Conservation (phyloP, 2,888 invertebrate species). For the Tricholauxania praeusta region DNA sequence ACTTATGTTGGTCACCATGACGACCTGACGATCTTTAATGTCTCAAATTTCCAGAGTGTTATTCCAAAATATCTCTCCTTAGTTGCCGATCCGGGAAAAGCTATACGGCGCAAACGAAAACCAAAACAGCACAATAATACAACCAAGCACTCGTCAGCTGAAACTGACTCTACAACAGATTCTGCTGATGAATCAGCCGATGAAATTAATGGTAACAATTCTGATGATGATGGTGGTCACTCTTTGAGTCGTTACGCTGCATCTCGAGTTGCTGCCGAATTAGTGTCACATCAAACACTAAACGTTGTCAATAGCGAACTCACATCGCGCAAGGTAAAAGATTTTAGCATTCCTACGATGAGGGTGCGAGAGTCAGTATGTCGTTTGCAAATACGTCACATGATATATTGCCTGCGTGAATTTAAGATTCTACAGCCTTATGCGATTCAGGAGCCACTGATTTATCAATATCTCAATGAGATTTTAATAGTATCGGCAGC, state of each 20-base stretch:
- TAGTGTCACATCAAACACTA: slow-evolving; percentile 60
- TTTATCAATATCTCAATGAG: slow-evolving; percentile 64
- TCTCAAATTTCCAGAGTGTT: slow-evolving; percentile 59
- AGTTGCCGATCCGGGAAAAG: slow-evolving; percentile 65
- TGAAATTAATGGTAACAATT: slow-evolving; percentile 48
- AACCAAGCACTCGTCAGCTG: slow-evolving; percentile 38
- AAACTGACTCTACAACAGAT: slow-evolving; percentile 57
- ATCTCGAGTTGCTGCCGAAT: slow-evolving; percentile 54
- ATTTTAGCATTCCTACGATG: slow-evolving; percentile 62
- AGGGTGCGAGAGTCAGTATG: slow-evolving; percentile 61
- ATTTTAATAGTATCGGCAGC: slow-evolving; percentile 63
- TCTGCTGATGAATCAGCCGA: slow-evolving; percentile 57
- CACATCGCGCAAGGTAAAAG: slow-evolving; percentile 59
- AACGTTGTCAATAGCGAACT: slow-evolving; percentile 60
- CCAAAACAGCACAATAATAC: slow-evolving; percentile 38
- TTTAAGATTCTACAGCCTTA: slow-evolving; percentile 62
- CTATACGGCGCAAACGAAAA: slow-evolving; percentile 54
- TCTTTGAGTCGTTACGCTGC: slow-evolving; percentile 55
- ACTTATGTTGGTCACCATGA: slow-evolving; percentile 64
- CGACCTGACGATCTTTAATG: slow-evolving; percentile 64
- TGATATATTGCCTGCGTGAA: slow-evolving; percentile 59
- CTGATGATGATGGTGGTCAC: slow-evolving; percentile 42
- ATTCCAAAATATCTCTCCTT: slow-evolving; percentile 65
- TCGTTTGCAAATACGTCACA: slow-evolving; percentile 61
- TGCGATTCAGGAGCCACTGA: slow-evolving; percentile 58